Evolutionary conservation across 2,888 invertebrate genomes (phyloP).

Genomic region (Latrodectus hesperus): DNA sequence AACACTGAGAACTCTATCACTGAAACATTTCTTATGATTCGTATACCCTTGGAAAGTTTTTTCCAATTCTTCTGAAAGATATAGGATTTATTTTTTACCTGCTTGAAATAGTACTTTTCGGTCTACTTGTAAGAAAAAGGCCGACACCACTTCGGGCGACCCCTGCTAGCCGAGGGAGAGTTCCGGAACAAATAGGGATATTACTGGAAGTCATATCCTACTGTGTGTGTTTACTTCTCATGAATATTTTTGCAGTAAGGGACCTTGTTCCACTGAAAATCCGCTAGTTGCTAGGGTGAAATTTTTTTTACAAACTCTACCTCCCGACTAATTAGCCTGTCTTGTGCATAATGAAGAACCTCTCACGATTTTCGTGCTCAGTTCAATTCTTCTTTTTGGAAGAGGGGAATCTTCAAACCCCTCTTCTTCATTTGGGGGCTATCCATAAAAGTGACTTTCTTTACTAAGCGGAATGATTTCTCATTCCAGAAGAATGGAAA

Average conservation of each 20-base stretch:
- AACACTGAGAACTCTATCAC: no score
- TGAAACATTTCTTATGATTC: no score
- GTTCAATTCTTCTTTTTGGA: conserved; percentile 59
- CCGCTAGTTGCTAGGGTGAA: conserved; percentile 40
- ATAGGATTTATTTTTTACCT: no score
- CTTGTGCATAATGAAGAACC: conserved; percentile 69
- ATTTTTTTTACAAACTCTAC: conserved; percentile 31
- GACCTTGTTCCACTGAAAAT: conserved; percentile 52
- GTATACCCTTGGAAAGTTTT: no score
- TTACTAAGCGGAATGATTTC: conserved; percentile 3
- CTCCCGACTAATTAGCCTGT: conserved; percentile 66
- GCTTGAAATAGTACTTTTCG: no score
- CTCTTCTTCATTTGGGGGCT: conserved; percentile 54
- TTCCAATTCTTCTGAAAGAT: no score
- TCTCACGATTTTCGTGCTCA: conserved; percentile 67
- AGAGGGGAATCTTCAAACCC: conserved; percentile 51
- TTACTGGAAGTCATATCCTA: conserved; percentile 62
- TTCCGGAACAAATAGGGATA: conserved; percentile 60
- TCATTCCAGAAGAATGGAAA: no score
- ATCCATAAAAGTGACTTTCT: conserved; percentile 44
- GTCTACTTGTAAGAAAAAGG: no score
- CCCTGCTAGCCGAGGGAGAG: background rate
- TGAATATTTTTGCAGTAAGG: conserved; percentile 68
- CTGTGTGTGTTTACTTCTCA: conserved; percentile 57
- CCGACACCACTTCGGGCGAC: no score